phyloP scores from a whole-genome alignment of 1,140 invertebrate genomes.

The Brachystomella parvula region DNA sequence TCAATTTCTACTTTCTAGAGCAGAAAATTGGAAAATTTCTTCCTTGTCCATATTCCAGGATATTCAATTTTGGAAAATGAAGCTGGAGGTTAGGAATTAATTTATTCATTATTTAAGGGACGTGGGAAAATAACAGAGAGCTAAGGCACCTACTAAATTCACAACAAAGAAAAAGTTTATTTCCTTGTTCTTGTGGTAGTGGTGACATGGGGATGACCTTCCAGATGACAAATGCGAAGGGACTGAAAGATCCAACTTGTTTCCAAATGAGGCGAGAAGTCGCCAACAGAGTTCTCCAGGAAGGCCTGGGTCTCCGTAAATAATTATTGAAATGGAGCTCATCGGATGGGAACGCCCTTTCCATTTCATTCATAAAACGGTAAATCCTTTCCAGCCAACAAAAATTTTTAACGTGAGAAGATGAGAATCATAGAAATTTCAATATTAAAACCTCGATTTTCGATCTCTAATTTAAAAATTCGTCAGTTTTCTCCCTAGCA shows the following conservation, averaged over 20 bases:
- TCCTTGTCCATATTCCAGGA: too few species aligned
- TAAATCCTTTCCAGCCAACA: neutral
- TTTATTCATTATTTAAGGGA: neutral
- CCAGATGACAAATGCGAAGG: constrained; percentile 31
- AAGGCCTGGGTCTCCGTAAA: neutral
- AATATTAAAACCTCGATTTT: neutral
- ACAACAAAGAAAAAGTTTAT: neutral
- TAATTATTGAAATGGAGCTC: neutral
- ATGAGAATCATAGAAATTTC: neutral
- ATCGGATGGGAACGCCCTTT: neutral
- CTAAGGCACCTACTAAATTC: neutral
- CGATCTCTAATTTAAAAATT: neutral
- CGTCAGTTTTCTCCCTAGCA: too few species aligned
- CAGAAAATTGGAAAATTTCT: too few species aligned
- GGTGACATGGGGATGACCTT: constrained; percentile 29
- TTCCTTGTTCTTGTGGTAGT: neutral
- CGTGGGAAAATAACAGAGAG: neutral
- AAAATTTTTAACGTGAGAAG: neutral
- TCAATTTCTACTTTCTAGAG: too few species aligned
- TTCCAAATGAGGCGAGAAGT: constrained; percentile 32
- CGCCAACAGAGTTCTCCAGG: constrained; percentile 19
- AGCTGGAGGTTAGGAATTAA: neutral
- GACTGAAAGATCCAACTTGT: constrained; percentile 24
- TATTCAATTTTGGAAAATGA: too few species aligned
- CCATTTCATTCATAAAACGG: neutral